Percentiles rank a stretch among this genome's conserved stretches.
Conservation (phyloP, 2,113 vertebrate genomes). For the Notarius quadriscutis region DNA sequence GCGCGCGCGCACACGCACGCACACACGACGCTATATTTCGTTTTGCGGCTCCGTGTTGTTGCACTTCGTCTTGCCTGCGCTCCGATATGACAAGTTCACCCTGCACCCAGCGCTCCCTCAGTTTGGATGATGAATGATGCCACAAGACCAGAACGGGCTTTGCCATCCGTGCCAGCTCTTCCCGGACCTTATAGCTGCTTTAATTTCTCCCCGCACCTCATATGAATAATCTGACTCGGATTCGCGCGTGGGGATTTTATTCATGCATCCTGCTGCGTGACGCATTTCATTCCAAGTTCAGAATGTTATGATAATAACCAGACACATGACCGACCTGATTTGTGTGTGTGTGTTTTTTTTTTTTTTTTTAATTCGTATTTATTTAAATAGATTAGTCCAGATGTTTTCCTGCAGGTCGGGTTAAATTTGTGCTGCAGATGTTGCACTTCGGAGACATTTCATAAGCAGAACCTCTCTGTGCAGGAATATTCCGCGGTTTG, state of each 20-base stretch:
- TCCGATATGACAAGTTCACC: constrained; percentile 19
- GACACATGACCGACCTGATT: not conserved
- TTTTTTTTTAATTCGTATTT: too few relatives aligned
- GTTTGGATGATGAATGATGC: constrained; percentile 7
- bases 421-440: not conserved
- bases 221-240: not conserved
- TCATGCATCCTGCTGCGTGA: not conserved
- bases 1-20: not conserved
- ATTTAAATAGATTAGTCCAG: too few relatives aligned
- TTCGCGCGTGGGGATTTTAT: constrained; percentile 15
- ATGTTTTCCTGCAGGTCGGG: not conserved
- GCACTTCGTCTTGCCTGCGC: not conserved
- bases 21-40: not conserved
- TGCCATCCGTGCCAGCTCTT: not conserved
- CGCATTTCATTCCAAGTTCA: constrained; percentile 15
- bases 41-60: not conserved
- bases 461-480: too few relatives aligned
- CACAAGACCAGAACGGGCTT: not conserved
- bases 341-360: not conserved
- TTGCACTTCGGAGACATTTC: not conserved
- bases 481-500: not conserved
- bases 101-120: not conserved
- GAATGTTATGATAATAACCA: not conserved
- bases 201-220: not conserved
- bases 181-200: not conserved